Conservation (phyloP, 2,797 vertebrate genomes). For the Pangasius mekongensis region DNA sequence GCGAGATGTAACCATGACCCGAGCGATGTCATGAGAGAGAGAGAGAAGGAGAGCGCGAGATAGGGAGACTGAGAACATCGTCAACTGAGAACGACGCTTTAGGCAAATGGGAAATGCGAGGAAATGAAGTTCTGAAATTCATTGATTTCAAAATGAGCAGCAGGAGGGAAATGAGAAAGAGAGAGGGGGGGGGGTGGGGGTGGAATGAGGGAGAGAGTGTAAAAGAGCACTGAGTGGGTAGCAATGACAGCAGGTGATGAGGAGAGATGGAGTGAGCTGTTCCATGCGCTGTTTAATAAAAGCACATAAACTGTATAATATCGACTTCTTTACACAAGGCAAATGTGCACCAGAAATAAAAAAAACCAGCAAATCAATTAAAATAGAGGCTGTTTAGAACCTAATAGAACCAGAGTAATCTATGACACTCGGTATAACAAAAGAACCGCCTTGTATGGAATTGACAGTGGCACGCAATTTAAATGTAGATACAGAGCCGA, state of each 20-base stretch:
- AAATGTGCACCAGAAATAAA: not conserved
- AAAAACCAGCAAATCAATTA: constrained; percentile 9
- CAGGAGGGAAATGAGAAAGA: constrained; percentile 60
- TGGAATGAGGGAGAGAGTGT: constrained; percentile 33
- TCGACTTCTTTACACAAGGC: constrained; percentile 12
- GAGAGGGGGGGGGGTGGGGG: constrained; percentile 2
- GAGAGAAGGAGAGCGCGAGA: constrained; percentile 21
- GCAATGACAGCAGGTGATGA: constrained; percentile 33
- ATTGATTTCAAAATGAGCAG: constrained; percentile 82
- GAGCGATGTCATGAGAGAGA: constrained; percentile 48
- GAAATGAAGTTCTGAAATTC: constrained; percentile 82
- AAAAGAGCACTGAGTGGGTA: constrained; percentile 27
- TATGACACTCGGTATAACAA: not conserved
- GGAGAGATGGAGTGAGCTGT: constrained; percentile 35
- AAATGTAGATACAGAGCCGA: not conserved
- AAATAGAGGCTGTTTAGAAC: not conserved
- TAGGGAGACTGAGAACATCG: constrained; percentile 31
- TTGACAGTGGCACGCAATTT: not conserved
- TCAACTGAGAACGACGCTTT: constrained; percentile 76
- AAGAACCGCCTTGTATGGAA: not conserved
- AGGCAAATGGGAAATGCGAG: constrained; percentile 72
- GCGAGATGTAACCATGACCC: constrained; percentile 66
- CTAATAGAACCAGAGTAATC: not conserved
- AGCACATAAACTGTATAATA: constrained; percentile 42
- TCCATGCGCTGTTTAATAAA: constrained; percentile 38